A percentile compares a stretch with the other conserved stretches of the same genome.
These are phyloP conservation scores for Dasypolia templi DNA, from an alignment of 2,888 invertebrate species.

Conservation along the genomic window DNA sequence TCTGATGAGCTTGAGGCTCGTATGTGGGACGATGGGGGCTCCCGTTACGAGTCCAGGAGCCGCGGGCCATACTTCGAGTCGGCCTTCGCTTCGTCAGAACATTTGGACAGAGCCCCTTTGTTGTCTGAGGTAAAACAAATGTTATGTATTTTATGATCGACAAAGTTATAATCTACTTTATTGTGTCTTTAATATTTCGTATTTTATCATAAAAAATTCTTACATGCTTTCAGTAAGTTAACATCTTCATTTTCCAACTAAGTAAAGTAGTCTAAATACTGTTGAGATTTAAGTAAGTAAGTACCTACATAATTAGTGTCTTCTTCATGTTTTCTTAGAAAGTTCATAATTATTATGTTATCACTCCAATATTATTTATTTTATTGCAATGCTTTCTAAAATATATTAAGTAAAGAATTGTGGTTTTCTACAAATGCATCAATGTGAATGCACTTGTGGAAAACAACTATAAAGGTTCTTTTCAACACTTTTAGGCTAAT, in stretches of 20 bases:
- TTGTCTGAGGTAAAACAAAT: slow-evolving; percentile 82
- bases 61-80: slow-evolving; percentile 85
- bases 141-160: slow-evolving; percentile 28
- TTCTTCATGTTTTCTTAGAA: slow-evolving; percentile 21
- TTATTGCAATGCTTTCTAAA: slow-evolving; percentile 2
- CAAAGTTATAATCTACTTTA: slow-evolving; percentile 14
- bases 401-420: neutral
- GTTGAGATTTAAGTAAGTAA: too few species aligned
- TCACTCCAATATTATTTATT: neutral
- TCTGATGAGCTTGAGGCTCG: slow-evolving; percentile 89
- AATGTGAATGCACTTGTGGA: too few species aligned
- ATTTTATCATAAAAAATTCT: neutral
- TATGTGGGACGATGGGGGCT: slow-evolving; percentile 88
- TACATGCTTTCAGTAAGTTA: neutral
- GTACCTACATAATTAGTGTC: neutral
- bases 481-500: neutral
- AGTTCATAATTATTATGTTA: slow-evolving; percentile 8
- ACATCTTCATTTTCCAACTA: neutral
- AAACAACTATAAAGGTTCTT: too few species aligned
- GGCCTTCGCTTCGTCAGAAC: slow-evolving; percentile 86
- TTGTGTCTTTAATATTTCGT: neutral
- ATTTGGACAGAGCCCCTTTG: slow-evolving; percentile 86
- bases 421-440: neutral
- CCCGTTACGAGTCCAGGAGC: slow-evolving; percentile 82
- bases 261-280: too few species aligned